Evolutionary conservation across 2,113 vertebrate species (phyloP).

Genomic region (Nymphicus hollandicus): DNA sequence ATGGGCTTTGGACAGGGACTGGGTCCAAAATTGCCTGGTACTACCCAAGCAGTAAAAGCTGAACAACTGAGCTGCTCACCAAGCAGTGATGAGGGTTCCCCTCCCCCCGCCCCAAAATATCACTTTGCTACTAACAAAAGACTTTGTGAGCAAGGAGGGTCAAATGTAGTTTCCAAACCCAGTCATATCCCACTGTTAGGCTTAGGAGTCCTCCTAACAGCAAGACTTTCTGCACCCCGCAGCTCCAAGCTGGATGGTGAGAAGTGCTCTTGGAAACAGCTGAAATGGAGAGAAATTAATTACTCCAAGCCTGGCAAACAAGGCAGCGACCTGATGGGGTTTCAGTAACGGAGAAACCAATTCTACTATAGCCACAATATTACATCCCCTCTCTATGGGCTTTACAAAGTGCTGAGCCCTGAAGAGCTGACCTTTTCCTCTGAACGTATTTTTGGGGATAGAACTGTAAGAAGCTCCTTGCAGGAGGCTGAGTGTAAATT

Average conservation of each 20-base stretch:
- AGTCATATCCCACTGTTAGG: too few species aligned
- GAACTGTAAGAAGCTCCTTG: neutral
- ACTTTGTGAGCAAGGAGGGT: neutral
- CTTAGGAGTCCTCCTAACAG: neutral
- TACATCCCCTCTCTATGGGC: neutral
- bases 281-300: neutral
- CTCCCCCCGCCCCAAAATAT: neutral
- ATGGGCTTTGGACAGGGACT: neutral
- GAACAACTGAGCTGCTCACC: neutral
- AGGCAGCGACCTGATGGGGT: neutral
- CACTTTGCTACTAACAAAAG: neutral
- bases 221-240: neutral
- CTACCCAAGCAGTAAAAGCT: neutral
- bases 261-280: neutral
- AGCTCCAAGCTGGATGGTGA: neutral
- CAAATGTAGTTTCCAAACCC: neutral
- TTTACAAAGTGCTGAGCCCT: conserved; percentile 1
- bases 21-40: neutral
- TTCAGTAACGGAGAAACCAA: neutral
- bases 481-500: neutral
- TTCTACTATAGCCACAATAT: neutral
- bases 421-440: conserved; percentile 49
- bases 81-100: neutral
- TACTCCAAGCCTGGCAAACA: neutral
- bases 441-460: neutral